These are phyloP conservation scores for Brachyrhaphis roseni DNA, from an alignment of 2,797 vertebrate species.

Conservation along the genomic window DNA sequence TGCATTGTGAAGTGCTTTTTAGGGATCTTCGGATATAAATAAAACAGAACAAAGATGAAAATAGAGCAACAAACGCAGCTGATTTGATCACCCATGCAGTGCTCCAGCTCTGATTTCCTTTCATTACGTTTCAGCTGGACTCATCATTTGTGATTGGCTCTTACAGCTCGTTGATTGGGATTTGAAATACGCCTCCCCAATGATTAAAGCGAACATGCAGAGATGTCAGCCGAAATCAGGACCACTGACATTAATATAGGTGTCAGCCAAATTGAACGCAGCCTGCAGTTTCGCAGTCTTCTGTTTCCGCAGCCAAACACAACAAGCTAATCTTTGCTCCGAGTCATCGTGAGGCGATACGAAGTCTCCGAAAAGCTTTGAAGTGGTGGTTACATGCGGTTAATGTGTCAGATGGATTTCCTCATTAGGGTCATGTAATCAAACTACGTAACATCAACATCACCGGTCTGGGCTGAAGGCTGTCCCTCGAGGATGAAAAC, in stretches of 20 bases:
- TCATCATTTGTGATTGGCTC: conserved; percentile 30
- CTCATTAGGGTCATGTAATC: conserved; percentile 37
- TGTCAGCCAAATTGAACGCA: conserved; percentile 54
- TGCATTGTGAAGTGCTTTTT: neutral
- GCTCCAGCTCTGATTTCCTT: neutral
- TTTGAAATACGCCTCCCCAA: conserved; percentile 30
- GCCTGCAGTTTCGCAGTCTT: conserved; percentile 19
- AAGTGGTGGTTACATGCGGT: conserved; percentile 46
- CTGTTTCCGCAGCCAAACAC: conserved; percentile 44
- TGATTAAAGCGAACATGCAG: conserved; percentile 37
- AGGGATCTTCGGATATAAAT: neutral
- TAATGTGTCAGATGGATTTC: conserved; percentile 53
- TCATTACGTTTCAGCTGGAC: conserved; percentile 16
- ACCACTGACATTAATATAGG: conserved; percentile 33
- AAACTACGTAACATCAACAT: conserved; percentile 31
- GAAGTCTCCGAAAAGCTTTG: conserved; percentile 35
- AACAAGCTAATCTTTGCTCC: conserved; percentile 45
- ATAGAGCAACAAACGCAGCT: neutral
- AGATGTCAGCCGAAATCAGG: conserved; percentile 31
- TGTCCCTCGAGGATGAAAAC: conserved; percentile 33
- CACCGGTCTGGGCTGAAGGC: conserved; percentile 10
- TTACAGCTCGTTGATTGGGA: conserved; percentile 42
- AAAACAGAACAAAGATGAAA: neutral
- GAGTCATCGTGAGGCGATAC: conserved; percentile 36
- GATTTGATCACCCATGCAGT: neutral